A percentile compares a stretch with the other conserved stretches of the same genome.
Conservation (phyloP, 2,113 vertebrate species). For the Oxyruncus cristatus region DNA sequence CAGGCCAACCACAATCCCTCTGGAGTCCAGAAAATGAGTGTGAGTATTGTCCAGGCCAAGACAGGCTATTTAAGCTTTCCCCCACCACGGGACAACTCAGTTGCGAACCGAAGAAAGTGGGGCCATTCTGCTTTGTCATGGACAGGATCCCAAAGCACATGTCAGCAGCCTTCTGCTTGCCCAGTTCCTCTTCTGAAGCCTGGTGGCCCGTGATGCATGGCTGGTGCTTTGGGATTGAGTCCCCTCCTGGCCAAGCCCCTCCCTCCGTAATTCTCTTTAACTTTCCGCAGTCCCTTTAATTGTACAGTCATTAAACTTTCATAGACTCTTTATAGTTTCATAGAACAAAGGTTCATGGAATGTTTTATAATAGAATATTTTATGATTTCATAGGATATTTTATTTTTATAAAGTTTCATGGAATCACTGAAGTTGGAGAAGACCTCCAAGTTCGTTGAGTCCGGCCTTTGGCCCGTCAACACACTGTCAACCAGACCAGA, state of each 20-base stretch:
- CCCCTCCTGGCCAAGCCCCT: background rate
- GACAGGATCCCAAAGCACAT: background rate
- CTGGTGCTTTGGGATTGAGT: background rate
- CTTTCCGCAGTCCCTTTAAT: background rate
- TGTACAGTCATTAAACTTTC: background rate
- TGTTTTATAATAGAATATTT: background rate
- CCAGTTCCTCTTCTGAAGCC: background rate
- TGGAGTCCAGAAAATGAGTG: slow-evolving; percentile 49
- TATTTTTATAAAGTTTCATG: background rate
- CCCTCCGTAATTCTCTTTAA: background rate
- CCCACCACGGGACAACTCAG: background rate
- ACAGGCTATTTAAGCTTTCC: slow-evolving; percentile 36
- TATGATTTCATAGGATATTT: background rate
- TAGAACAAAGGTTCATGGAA: background rate
- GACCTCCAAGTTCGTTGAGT: background rate
- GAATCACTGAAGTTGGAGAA: background rate
- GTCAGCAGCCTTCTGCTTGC: background rate
- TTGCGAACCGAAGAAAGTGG: background rate
- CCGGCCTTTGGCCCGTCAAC: background rate
- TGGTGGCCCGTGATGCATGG: background rate
- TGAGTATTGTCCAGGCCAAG: slow-evolving; percentile 34
- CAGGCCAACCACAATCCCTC: slow-evolving; percentile 65
- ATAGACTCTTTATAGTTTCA: background rate
- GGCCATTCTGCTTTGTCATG: background rate
- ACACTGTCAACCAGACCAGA: background rate